Conservation (phyloP, 2,888 invertebrate species). For the Apamea sordens region DNA sequence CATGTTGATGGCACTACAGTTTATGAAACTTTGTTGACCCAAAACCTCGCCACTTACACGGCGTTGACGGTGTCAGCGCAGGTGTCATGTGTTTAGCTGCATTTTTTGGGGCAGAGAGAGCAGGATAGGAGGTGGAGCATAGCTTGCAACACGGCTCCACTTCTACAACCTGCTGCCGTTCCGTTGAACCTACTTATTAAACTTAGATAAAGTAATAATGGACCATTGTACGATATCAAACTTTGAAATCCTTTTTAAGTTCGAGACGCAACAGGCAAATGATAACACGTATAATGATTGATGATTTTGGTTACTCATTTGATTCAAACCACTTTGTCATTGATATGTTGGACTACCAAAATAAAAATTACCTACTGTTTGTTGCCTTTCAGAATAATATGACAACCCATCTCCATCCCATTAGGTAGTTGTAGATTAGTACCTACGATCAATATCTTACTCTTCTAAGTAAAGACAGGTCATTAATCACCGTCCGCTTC, state of each 20-base stretch:
- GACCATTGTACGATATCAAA: background rate
- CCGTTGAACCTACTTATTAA: background rate
- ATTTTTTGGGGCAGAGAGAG: background rate
- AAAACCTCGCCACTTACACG: background rate
- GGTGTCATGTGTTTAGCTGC: background rate
- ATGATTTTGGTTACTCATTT: slow-evolving; percentile 9
- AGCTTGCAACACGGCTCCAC: background rate
- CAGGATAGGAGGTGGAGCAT: background rate
- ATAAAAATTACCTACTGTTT: background rate
- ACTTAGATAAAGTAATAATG: background rate
- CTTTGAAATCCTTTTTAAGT: slow-evolving; percentile 7
- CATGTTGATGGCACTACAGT: background rate
- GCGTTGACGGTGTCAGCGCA: background rate
- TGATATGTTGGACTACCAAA: slow-evolving; percentile 1
- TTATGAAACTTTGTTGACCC: background rate
- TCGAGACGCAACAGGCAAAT: background rate
- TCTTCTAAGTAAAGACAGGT: slow-evolving; percentile 17
- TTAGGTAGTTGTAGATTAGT: slow-evolving; percentile 21
- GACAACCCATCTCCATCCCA: background rate
- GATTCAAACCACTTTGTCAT: slow-evolving; percentile 1
- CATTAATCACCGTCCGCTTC: slow-evolving; percentile 54
- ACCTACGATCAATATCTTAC: slow-evolving; percentile 21
- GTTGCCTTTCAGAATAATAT: background rate
- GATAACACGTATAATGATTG: background rate
- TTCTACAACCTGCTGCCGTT: background rate